Evolutionary conservation across 92 coral and sea anemone species (phyloP).

Genomic region (Epizoanthus ramosus): DNA sequence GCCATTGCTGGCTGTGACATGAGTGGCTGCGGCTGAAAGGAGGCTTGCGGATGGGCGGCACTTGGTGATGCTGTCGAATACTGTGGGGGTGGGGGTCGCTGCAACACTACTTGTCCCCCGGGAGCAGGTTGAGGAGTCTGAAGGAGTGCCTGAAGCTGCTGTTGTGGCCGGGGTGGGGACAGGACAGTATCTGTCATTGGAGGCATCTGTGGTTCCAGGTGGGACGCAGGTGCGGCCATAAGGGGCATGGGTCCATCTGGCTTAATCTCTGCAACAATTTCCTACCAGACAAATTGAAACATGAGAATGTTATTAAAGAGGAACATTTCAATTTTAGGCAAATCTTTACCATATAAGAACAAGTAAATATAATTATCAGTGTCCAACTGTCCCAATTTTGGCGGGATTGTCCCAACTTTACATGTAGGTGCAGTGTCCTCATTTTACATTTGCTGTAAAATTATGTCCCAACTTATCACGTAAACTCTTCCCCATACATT

Average conservation of each 20-base stretch:
- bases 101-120: slow-evolving; percentile 22
- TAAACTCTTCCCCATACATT: too few relatives aligned
- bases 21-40: slow-evolving; percentile 49
- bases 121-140: slow-evolving; percentile 29
- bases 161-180: slow-evolving; percentile 36
- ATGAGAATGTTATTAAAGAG: too few relatives aligned
- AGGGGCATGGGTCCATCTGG: slow-evolving; percentile 21
- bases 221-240: background rate
- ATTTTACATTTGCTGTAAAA: too few relatives aligned
- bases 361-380: too few relatives aligned
- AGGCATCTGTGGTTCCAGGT: slow-evolving; percentile 27
- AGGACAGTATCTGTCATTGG: slow-evolving; percentile 34
- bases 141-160: slow-evolving; percentile 31
- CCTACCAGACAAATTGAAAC: background rate
- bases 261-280: background rate
- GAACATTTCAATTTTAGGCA: background rate
- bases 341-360: background rate
- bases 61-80: slow-evolving; percentile 5
- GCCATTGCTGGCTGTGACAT: slow-evolving; percentile 38
- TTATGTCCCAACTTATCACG: too few relatives aligned
- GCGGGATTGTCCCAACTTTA: too few relatives aligned
- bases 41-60: slow-evolving; percentile 20
- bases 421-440: too few relatives aligned
- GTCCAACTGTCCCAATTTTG: too few relatives aligned
- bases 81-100: slow-evolving; percentile 29